These are phyloP conservation scores for Apocheima hispidaria DNA, from an alignment of 2,888 invertebrate species.

Conservation along the genomic window DNA sequence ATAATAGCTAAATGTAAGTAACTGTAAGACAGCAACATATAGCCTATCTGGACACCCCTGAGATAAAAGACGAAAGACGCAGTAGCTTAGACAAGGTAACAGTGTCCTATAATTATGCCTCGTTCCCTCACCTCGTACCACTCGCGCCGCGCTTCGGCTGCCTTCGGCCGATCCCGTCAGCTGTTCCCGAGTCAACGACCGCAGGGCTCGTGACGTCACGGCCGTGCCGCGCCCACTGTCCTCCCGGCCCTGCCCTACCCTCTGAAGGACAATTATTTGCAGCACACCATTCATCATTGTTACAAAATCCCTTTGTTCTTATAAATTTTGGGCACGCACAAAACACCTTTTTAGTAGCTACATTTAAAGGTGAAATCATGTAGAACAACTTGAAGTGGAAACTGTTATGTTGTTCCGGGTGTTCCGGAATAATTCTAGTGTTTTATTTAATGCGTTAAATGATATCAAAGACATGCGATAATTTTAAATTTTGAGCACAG, in stretches of 20 bases:
- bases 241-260: slow-evolving; percentile 47
- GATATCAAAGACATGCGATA: neutral
- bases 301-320: slow-evolving; percentile 61
- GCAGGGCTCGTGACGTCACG: slow-evolving; percentile 75
- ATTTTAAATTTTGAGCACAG: neutral
- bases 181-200: slow-evolving; percentile 73
- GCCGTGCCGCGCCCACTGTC: slow-evolving; percentile 65
- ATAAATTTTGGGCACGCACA: slow-evolving; percentile 39
- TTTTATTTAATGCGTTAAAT: neutral
- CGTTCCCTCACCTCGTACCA: slow-evolving; percentile 1
- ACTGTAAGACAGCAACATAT: too few relatives aligned
- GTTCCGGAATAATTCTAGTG: neutral
- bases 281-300: slow-evolving; percentile 76
- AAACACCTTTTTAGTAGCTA: slow-evolving; percentile 35
- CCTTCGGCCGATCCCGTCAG: slow-evolving; percentile 56
- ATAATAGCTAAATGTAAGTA: too few relatives aligned
- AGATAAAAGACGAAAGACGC: too few relatives aligned
- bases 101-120: too few relatives aligned
- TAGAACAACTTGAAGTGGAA: slow-evolving; percentile 39
- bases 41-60: too few relatives aligned
- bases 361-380: slow-evolving; percentile 32
- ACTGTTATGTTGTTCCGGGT: too few relatives aligned
- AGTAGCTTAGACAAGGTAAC: too few relatives aligned
- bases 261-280: slow-evolving; percentile 75
- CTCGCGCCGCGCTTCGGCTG: slow-evolving; percentile 4